Conservation (phyloP, 2,888 invertebrate genomes). For the Agonopterix alstromeriana region DNA sequence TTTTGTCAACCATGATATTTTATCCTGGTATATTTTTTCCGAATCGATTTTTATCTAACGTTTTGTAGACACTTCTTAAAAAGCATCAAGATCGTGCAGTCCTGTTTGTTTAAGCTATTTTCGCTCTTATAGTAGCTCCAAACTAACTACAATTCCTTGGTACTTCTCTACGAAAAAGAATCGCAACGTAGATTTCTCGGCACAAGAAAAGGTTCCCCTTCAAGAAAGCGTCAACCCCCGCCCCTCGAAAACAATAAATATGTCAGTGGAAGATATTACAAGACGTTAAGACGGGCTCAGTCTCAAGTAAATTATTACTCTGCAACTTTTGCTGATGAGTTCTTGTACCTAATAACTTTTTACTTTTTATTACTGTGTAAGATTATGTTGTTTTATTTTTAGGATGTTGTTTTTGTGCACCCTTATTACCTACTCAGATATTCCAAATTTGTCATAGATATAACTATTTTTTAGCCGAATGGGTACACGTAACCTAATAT, state of each 20-base stretch:
- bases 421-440: too few relatives aligned
- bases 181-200: neutral
- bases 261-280: conserved; percentile 72
- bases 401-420: neutral
- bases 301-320: conserved; percentile 70
- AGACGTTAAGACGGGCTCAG: conserved; percentile 46
- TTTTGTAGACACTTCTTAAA: neutral
- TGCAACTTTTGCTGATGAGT: conserved; percentile 67
- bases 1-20: neutral
- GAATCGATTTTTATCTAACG: neutral
- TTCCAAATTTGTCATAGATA: too few relatives aligned
- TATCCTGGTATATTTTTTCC: neutral
- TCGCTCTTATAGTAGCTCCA: neutral
- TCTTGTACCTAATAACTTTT: conserved; percentile 62
- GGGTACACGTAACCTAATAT: too few relatives aligned
- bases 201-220: conserved; percentile 29
- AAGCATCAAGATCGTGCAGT: too few relatives aligned
- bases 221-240: conserved; percentile 40
- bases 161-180: neutral
- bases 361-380: conserved; percentile 57
- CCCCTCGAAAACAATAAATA: conserved; percentile 70
- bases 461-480: too few relatives aligned
- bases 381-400: conserved; percentile 41
- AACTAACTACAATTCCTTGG: neutral
- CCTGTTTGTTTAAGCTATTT: neutral